Evolutionary conservation across 2,888 invertebrate species (phyloP).

Genomic region (Dasypogon diadema): DNA sequence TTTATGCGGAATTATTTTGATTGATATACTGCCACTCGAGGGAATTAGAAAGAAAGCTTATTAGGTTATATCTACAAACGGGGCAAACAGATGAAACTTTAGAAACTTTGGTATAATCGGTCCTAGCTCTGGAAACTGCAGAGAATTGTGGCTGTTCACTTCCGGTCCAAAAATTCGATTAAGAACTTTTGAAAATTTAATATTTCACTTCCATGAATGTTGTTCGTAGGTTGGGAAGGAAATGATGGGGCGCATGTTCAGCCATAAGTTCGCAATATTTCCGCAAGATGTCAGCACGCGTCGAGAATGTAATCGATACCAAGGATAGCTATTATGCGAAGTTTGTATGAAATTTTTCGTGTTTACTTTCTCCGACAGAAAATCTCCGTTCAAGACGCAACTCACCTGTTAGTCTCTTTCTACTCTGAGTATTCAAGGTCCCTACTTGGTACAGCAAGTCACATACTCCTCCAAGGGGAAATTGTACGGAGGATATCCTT

Average conservation of each 20-base stretch:
- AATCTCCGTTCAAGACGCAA: constrained; percentile 10
- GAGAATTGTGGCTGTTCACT: neutral
- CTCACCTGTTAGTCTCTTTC: constrained; percentile 46
- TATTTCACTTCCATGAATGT: neutral
- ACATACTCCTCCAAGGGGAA: neutral
- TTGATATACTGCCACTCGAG: constrained; percentile 5
- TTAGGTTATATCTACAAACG: too few relatives aligned
- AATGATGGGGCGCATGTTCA: constrained; percentile 1
- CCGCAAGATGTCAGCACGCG: constrained; percentile 28
- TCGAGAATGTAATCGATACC: constrained; percentile 35
- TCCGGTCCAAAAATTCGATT: constrained; percentile 11
- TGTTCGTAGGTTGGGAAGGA: neutral
- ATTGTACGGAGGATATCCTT: neutral
- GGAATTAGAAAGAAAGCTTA: neutral
- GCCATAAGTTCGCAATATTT: neutral
- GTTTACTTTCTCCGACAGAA: constrained; percentile 26
- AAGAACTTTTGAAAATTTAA: neutral
- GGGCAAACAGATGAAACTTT: too few relatives aligned
- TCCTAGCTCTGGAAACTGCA: too few relatives aligned
- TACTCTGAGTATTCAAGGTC: constrained; percentile 28
- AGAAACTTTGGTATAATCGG: too few relatives aligned
- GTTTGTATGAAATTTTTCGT: neutral
- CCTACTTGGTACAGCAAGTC: neutral
- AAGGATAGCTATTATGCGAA: neutral
- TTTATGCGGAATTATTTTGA: constrained; percentile 20